Evolutionary conservation across 2,888 invertebrate species (phyloP), one percentile per base, ranked within the genome.

Genomic region (Polylopha cassiicola): DNA sequence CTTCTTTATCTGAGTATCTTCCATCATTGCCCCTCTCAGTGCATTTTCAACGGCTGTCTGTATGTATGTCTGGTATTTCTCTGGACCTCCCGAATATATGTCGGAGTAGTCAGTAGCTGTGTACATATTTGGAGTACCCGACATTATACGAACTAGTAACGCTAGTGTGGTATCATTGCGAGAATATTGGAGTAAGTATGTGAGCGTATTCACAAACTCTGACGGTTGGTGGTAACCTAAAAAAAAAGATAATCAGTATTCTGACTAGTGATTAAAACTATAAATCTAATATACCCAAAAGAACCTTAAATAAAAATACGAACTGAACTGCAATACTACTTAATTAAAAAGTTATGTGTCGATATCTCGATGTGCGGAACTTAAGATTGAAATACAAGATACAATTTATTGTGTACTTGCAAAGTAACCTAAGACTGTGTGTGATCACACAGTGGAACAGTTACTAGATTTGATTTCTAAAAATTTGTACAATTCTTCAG

Each of bases 141-240:
- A 86, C 32, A 91, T 78, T 9, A 91, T 87, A 6, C 89, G 82
- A 1, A 91, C 86, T 8, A 91, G 57, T 0, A 91, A 75, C 0
- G 89, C 89, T 16, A 92, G 64, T 4, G 90, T 90, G 4, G 87
- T 82, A 30, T 87, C 84, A 10, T 80, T 85, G 30, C 87, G 78
- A 0, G 89, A 88, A 53, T 89, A 87, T 58, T 89, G 87, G 2
- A 92, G 74, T 6, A 91, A 65, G 54, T 82, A 89, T 37, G 89
- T 87, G 3, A 89, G 84, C 0, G 90, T 88, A 52, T 86, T 87
- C 1, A 91, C 85, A 34, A 91, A 81, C 44, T 89, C 86, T 1
- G 89, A 87, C 0, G 89, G 88, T 49, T 89, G 87, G 37, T 86
- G 87, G 53, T 88, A 87, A 46, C 90, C 90, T 79, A 79, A 4